Percentiles rank a stretch among this genome's conserved stretches.
phyloP scores from a whole-genome alignment of 2,888 invertebrate species.

The Belgica antarctica region DNA sequence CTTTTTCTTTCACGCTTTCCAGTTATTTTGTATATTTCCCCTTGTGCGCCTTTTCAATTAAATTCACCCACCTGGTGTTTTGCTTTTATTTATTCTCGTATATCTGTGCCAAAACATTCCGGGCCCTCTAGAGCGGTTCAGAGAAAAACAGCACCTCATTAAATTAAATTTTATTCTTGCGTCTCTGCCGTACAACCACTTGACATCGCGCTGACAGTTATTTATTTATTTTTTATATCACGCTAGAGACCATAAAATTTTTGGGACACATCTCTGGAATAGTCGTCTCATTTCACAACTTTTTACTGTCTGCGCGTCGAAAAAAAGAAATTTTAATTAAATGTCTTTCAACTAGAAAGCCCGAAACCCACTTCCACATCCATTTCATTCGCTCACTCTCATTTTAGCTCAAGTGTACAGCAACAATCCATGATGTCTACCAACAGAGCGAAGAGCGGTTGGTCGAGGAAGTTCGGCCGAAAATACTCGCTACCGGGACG shows the following conservation, averaged over 20 bases:
- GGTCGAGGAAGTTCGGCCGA: constrained; percentile 54
- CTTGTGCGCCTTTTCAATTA: constrained; percentile 29
- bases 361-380: too few relatives aligned
- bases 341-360: constrained; percentile 22
- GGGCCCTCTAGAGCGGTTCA: neutral
- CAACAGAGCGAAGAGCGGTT: constrained; percentile 53
- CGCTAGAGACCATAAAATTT: too few relatives aligned
- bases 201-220: neutral
- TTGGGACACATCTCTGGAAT: neutral
- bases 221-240: neutral
- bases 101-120: neutral
- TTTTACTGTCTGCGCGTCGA: too few relatives aligned
- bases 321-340: constrained; percentile 40
- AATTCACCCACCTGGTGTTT: neutral
- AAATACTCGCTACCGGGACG: constrained; percentile 51
- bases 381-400: neutral
- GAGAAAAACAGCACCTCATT: constrained; percentile 7
- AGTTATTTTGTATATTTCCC: too few relatives aligned
- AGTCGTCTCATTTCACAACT: neutral
- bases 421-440: constrained; percentile 54
- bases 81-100: too few relatives aligned
- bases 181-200: neutral
- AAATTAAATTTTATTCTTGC: constrained; percentile 19
- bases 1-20: too few relatives aligned
- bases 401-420: constrained; percentile 52